A percentile compares a stretch with the other conserved stretches of the same genome.
phyloP scores from a whole-genome alignment of 2,888 invertebrate species.

The Torymus auratus region DNA sequence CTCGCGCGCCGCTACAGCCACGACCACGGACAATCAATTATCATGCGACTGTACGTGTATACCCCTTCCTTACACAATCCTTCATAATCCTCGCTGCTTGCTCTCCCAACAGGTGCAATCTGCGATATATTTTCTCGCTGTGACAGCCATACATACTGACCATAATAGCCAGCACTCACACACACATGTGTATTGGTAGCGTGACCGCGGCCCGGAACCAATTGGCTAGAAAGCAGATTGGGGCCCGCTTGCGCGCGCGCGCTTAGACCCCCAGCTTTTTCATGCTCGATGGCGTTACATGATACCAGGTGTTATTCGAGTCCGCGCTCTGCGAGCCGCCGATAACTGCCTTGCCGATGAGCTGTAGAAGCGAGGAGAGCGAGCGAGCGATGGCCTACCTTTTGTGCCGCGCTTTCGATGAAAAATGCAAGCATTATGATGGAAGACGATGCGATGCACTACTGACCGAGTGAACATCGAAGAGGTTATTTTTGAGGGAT shows the following conservation, averaged over 20 bases:
- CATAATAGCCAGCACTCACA: no score
- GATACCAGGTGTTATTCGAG: conserved; percentile 50
- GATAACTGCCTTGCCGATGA: conserved; percentile 41
- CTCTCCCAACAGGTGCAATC: no score
- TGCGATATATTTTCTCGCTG: neutral
- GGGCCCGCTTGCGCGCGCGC: conserved; percentile 5
- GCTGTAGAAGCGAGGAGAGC: conserved; percentile 8
- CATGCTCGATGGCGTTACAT: conserved; percentile 50
- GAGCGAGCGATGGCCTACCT: conserved; percentile 28
- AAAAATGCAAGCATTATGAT: conserved; percentile 35
- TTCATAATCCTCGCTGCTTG: no score
- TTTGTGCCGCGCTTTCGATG: conserved; percentile 24
- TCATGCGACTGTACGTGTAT: no score
- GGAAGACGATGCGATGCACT: neutral
- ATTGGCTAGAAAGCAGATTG: conserved; percentile 54
- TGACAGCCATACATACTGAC: neutral
- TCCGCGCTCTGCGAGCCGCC: neutral
- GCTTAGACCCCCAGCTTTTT: neutral
- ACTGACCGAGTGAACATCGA: no score
- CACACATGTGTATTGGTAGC: neutral
- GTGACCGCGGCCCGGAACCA: conserved; percentile 42
- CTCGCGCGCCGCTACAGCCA: no score
- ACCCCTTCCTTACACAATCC: no score
- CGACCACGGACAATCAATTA: no score
- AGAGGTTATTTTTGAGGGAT: no score